Conservation (phyloP, 2,797 vertebrate species). For the Enteromius afrohamiltoni region DNA sequence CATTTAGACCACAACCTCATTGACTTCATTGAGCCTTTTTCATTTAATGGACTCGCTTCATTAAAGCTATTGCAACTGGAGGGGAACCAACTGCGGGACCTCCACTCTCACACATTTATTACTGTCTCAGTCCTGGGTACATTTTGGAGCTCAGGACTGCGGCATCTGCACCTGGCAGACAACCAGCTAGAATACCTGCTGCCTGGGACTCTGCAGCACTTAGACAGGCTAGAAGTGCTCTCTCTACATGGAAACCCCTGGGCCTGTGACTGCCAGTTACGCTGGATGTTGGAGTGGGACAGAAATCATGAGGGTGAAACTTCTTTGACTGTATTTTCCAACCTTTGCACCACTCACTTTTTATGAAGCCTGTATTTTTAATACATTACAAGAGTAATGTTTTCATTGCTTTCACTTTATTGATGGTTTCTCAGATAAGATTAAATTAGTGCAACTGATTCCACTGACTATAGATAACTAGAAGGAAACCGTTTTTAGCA, state of each 20-base stretch:
- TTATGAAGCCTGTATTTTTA: no score
- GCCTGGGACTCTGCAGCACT: conserved; percentile 66
- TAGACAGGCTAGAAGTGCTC: conserved; percentile 75
- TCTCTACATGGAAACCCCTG: conserved; percentile 81
- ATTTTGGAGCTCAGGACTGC: conserved; percentile 81
- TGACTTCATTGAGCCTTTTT: conserved; percentile 79
- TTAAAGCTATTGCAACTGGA: conserved; percentile 83
- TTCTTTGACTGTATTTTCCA: conserved; percentile 14
- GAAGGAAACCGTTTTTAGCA: neutral
- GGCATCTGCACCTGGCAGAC: conserved; percentile 80
- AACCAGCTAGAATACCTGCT: conserved; percentile 77
- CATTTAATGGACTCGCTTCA: conserved; percentile 78
- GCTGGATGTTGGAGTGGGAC: conserved; percentile 80
- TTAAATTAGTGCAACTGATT: neutral
- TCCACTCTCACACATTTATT: conserved; percentile 82
- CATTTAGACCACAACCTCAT: conserved; percentile 83
- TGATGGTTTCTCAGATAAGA: no score
- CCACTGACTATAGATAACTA: neutral
- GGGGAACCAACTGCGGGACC: conserved; percentile 77
- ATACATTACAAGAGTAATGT: no score
- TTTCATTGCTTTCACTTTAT: no score
- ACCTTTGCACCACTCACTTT: conserved; percentile 1
- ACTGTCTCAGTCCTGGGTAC: conserved; percentile 78
- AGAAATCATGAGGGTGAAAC: conserved; percentile 72
- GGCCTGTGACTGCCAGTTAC: conserved; percentile 80